Evolutionary conservation across 2,113 vertebrate genomes (phyloP), one percentile per base, ranked within the genome.

Genomic region (Saccopteryx bilineata): DNA sequence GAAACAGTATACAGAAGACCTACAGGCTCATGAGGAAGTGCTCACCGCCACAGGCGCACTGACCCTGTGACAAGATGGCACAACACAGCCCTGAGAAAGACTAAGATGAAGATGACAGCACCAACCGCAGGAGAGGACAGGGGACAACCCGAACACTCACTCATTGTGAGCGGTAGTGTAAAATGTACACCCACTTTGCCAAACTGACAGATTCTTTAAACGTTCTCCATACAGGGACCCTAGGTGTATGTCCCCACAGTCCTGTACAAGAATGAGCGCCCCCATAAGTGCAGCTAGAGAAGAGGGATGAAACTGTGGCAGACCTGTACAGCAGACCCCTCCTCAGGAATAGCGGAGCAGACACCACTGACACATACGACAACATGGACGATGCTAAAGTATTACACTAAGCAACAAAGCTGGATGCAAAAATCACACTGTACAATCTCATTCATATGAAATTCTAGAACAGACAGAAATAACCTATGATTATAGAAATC

Each of bases 341-440:
- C 1, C 58, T 28, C 52, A n/a, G 28, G 50, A 50, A 24, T 0
- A 24, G 33, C 54, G 56, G 60, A 60, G 33, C 31, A 9, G 0
- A 2, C 48, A 1, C 5, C 50, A 3, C 23, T 0, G 39, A 52
- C 12, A 2, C 23, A 1, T 0, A 1, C 9, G 5, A 4, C 10
- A 39, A 9, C 31, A 18, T 0, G 10, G 50, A 9, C 5, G 15
- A 5, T 5, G 18, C n/a, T 21, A 21, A 68, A 56, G 46, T 1
- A 69, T 1, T 13, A 15, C 12, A 39, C n/a, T 9, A 23, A 5
- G 46, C 12, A 48, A 14, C 39, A 33, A 14, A 10, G 14, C 10
- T 65, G 17, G 65, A 31, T 11, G 39, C 9, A 39, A 78, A 18
- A 66, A 1, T 46, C 1, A 19, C 1, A 8, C 2, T 2, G 14